Base-by-base conservation (phyloP, 2,888 invertebrate species). In the Lypha dubia region DNA sequence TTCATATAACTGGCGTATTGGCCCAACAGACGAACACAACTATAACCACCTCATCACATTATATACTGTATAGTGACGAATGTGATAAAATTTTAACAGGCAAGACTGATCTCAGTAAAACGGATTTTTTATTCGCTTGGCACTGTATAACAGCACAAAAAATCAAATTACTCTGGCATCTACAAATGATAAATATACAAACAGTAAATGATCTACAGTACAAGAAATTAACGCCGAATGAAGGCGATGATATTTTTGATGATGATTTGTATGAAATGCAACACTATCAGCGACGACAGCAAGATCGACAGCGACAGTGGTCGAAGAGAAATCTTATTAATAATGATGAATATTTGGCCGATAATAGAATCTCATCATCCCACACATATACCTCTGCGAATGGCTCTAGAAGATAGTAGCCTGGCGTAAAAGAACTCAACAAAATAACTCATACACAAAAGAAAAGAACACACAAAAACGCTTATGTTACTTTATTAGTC, bases 1-100 rank as follows among this genome's bases (percentile, higher is more conserved):
- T 96, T 44, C 96, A 95, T 88, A 93, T 97, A 46, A 96, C 97
- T 0, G 97, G 96, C 28, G 93, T 94, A 0, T 89, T 95, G 75
- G 93, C 94, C 13, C 92, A 93, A 87, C 92, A 92, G 86, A 91
- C 92, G 49, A 94, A 94, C 88, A 90, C 93, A 65, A 93, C 93
- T 17, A 93, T 93, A 87, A 93, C 93, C 32, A 90, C 88, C 67
- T 87, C 91, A 70, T 56, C 86, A 68, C 87, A 88, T 17, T 89
- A 88, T 86, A 86, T 91, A 41, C 88, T 92, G 20, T 87, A 87
- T 46, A 83, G 84, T 15, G 22, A 68, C 9, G 86, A 86, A 20
- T 89, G 88, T 70, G 87, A 87, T 44, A 77, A 84, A 22, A 63
- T 91, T 84, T 83, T 91, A 22, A 88, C 70, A 68, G 90, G 90